Base-by-base conservation (phyloP, 2,888 invertebrate genomes). In the Caenorhabditis imperialis region DNA sequence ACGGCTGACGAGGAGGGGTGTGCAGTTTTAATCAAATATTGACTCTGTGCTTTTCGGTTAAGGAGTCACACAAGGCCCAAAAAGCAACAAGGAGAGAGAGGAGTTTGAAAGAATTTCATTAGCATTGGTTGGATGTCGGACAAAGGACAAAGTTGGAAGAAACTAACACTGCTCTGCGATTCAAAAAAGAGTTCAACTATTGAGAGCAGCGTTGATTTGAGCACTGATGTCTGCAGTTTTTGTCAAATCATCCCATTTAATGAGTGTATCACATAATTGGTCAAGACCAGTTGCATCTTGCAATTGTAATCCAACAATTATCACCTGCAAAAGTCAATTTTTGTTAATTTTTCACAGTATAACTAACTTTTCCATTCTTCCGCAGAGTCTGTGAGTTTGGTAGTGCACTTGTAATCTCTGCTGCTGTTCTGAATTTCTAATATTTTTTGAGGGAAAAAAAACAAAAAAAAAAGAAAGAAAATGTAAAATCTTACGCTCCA, bases 21-120 rank as follows among this genome's bases (percentile, higher is more conserved):
- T 23, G 53, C 53, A 65, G 63, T 60, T 63, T 60, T 65, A 63
- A 63, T 62, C 72, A 72, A 72, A 72, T 72, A 72, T 72, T 72
- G 72, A 72, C 72, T 48, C 65, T 65, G 72, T 65, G 72, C 72
- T 65, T 58, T 62, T 53, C 58, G 44, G 44, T 62, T 48, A 55
- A 55, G 57, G 55, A 42, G 55, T 61, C 44, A 55, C 33, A 42
- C 50, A 27, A 27, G 37, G 12, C 48, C 33, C 14, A n/a, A 60
- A 57, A 35, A 44, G 45, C 14, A 45, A 57, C 42, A 57, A 18
- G 20, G 30, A 45, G 2, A 23, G 25, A 45, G n/a, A 45, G n/a
- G 44, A 53, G 27, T 27, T 20, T 25, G 0, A 16, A 38, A 25
- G 14, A 58, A 35, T 60, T 54, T 54, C 54, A 55, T 61, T 42